Base-by-base conservation (phyloP, 2,797 vertebrate species). In the Xenentodon cancila region DNA sequence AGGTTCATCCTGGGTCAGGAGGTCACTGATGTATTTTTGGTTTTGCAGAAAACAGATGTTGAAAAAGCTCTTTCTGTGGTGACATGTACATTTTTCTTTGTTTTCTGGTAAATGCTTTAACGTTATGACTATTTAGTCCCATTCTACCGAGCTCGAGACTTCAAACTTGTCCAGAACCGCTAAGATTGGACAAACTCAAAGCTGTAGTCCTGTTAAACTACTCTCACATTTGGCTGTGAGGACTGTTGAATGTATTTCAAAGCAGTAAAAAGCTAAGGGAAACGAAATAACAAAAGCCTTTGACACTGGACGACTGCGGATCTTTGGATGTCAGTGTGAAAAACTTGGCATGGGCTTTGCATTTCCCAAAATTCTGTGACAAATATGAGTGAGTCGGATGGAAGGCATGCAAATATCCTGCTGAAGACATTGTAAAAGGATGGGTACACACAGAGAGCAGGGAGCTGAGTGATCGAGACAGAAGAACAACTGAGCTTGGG, bases 351-450 rank as follows among this genome's bases (percentile, higher is more conserved):
- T 48, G 59, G 66, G 71, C 59, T 64, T 65, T 18, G 1, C 53
- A 40, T 75, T 91, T 89, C 84, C 89, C 68, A 64, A 87, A 87
- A 88, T 62, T 47, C 61, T 1, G 68, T 9, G 43, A 64, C 66
- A 84, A 73, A 84, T 87, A 87, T 80, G 82, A 46, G 30, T 88
- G 85, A 89, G 86, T 81, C 59, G 80, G 79, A 75, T 13, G 80
- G 86, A 88, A 89, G 86, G 80, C 87, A 85, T 89, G 84, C 77
- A 84, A 85, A 87, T 85, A 84, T 87, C 80, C 77, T 64, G 67
- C 80, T 53, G 53, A 71, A 76, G 66, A 59, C 63, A 61, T 51
- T 75, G 80, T 59, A 54, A 71, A 63, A 65, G 54, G 79, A 80
- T 46, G 68, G 53, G 32, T 46, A 57, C 55, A 54, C 68, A 67